phyloP scores from a whole-genome alignment of 2,113 vertebrate species.

The Rhegmatorhina hoffmannsi region DNA sequence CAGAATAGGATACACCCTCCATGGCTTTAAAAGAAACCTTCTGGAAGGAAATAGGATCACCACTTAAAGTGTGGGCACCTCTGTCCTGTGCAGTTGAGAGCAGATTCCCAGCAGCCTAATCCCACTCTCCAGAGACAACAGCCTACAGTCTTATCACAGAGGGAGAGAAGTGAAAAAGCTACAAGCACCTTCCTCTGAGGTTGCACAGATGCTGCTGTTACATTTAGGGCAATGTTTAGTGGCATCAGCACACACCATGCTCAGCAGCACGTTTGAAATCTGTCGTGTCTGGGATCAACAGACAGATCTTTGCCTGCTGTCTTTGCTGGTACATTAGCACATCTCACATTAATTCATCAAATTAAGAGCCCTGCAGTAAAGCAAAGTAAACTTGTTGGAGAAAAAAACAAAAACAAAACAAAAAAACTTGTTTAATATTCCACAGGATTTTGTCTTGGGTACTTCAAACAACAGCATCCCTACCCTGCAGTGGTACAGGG shows the following conservation, averaged over 20 bases:
- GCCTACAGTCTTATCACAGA: background rate
- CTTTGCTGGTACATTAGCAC: constrained; percentile 9
- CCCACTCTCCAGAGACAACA: fast-evolving
- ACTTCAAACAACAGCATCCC: background rate
- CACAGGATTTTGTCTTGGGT: background rate
- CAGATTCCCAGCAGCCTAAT: background rate
- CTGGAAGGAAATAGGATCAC: background rate
- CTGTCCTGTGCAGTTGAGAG: background rate
- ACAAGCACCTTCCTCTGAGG: background rate
- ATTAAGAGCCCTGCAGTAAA: constrained; percentile 14
- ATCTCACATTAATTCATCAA: constrained; percentile 36
- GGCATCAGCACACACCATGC: background rate
- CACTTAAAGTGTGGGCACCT: fast-evolving
- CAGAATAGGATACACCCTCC: background rate
- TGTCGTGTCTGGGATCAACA: background rate
- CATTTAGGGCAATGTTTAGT: background rate
- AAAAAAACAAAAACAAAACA: background rate
- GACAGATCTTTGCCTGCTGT: constrained; percentile 1
- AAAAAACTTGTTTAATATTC: background rate
- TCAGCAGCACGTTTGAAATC: background rate
- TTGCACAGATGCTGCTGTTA: background rate
- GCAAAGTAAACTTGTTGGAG: background rate
- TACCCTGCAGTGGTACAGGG: background rate
- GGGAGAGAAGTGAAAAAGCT: background rate
- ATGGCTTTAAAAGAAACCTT: background rate